Conservation (phyloP, 2,888 invertebrate species). For the Alsophila aescularia region DNA sequence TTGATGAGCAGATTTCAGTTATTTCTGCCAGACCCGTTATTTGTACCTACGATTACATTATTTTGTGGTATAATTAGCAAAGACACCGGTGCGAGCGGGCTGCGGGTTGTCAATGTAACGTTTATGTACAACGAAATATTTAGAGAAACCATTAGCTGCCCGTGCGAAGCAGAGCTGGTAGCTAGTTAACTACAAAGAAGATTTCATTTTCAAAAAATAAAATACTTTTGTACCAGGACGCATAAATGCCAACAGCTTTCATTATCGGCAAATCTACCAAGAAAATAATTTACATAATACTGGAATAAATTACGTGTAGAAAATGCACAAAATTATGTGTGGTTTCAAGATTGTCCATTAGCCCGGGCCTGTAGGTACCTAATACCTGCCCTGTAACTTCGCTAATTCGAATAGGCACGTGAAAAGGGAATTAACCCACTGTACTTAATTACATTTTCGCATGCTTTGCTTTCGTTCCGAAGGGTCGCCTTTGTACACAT, state of each 20-base stretch:
- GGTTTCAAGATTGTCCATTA: constrained; percentile 54
- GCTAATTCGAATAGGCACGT: constrained; percentile 78
- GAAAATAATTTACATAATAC: constrained; percentile 8
- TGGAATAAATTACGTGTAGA: constrained; percentile 6
- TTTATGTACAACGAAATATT: too few relatives aligned
- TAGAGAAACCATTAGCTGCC: too few relatives aligned
- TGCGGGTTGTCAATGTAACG: too few relatives aligned
- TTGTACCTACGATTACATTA: too few relatives aligned
- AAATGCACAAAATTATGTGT: constrained; percentile 29
- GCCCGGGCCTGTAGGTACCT: constrained; percentile 40
- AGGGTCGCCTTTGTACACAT: constrained; percentile 72
- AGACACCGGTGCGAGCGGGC: too few relatives aligned
- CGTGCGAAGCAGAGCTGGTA: too few relatives aligned
- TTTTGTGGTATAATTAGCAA: too few relatives aligned
- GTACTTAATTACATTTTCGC: constrained; percentile 82
- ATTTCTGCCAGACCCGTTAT: too few relatives aligned
- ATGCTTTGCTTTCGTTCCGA: constrained; percentile 79
- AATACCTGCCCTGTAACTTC: constrained; percentile 63
- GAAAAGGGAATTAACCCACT: constrained; percentile 79
- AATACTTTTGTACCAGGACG: too few relatives aligned
- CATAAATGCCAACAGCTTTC: not conserved
- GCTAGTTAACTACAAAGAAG: too few relatives aligned
- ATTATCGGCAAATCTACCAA: not conserved
- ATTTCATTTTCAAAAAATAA: too few relatives aligned
- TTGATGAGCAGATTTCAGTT: too few relatives aligned